A percentile compares a stretch with the other conserved stretches of the same genome.
These are phyloP conservation scores for Drosophila orosa DNA, from an alignment of 1,140 invertebrate species.

Conservation along the genomic window DNA sequence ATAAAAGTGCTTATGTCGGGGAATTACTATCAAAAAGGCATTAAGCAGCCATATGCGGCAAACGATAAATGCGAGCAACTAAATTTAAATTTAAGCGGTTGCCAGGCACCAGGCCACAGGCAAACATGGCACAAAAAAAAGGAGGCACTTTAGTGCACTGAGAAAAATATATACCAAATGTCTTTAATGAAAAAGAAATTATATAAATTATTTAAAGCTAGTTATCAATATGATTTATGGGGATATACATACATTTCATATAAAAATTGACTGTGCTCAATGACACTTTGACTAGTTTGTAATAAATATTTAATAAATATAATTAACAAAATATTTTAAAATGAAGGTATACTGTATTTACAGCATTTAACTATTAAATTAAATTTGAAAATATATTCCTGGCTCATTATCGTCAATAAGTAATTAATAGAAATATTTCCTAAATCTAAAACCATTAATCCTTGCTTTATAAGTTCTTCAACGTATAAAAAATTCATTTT, in stretches of 20 bases:
- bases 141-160: constrained; percentile 13
- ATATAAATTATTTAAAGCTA: neutral
- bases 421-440: no score
- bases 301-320: no score
- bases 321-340: no score
- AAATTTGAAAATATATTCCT: no score
- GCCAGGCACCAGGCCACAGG: constrained; percentile 36
- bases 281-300: no score
- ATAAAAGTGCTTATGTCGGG: constrained; percentile 47
- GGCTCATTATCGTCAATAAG: no score
- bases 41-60: constrained; percentile 54
- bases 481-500: neutral
- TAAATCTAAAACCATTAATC: no score
- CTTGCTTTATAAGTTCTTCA: no score
- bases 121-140: constrained; percentile 8
- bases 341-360: no score
- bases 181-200: neutral
- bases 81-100: constrained; percentile 79
- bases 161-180: neutral
- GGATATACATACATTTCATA: neutral
- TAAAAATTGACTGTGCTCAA: no score
- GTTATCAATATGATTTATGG: neutral
- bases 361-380: no score
- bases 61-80: constrained; percentile 59
- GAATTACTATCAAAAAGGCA: constrained; percentile 75